Conservation (phyloP, 2,888 invertebrate genomes). For the Megamerina dolium region DNA sequence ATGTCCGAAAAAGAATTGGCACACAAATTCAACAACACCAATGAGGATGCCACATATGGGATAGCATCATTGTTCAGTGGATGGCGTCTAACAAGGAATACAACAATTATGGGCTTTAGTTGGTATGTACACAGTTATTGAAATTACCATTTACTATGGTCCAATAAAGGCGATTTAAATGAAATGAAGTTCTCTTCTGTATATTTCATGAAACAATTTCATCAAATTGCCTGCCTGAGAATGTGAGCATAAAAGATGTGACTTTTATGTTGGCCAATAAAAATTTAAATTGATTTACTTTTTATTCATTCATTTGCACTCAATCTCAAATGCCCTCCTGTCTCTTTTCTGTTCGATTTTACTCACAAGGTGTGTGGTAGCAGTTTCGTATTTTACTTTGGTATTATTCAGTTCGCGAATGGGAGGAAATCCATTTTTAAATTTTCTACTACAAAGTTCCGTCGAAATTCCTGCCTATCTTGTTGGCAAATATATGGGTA, state of each 20-base stretch:
- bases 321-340: no score
- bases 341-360: no score
- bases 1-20: constrained; percentile 48
- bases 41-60: constrained; percentile 51
- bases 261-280: neutral
- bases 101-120: constrained; percentile 52
- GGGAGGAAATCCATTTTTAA: constrained; percentile 60
- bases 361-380: constrained; percentile 53
- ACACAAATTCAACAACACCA: constrained; percentile 44
- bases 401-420: constrained; percentile 54
- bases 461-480: constrained; percentile 61
- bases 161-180: no score
- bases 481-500: constrained; percentile 52
- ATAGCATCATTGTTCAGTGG: constrained; percentile 55
- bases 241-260: neutral
- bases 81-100: constrained; percentile 54
- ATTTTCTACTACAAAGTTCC: constrained; percentile 58
- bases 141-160: no score
- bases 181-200: no score
- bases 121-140: no score
- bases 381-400: constrained; percentile 52
- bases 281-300: no score
- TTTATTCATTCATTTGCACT: no score
- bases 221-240: no score
- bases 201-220: no score